Evolutionary conservation across 92 coral and sea anemone genomes (phyloP), one percentile per base, ranked within the genome.

Genomic region (Zoanthus gigantus): DNA sequence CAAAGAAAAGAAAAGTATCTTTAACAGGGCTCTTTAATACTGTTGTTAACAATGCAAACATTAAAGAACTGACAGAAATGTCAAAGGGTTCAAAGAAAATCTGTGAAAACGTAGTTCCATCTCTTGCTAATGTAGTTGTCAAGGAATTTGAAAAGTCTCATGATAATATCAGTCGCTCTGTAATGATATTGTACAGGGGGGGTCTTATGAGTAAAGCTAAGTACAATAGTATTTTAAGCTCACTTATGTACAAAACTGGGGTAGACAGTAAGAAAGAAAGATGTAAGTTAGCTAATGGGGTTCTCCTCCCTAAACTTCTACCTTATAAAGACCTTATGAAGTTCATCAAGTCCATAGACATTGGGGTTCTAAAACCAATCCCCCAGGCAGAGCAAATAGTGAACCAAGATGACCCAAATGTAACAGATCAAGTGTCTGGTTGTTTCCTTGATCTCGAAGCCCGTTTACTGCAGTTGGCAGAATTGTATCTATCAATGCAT

Each of bases 161-260:
- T 84, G 83, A 84, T 88, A 93, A 91, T 82, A 76, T 86, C 74
- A 91, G 72, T 86, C 92, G 94, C 85, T 91, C 92, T 91, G 90
- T 91, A 57, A 85, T 91, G 94, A 89, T 84, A 44, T 72, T 93
- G 31, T 91, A 93, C 83, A 89, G 90, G 84, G 94, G 96, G 76
- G 96, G 94, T 45, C 91, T 93, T 28, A 87, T 93, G 83, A 93
- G 93, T 76, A 92, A 92, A 84, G 88, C 72, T 28, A 92, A 92
- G 71, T 92, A 92, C 90, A 90, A 90, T 78, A 83, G 90, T 81
- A 71, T 93, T 77, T 66, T 87, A 79, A 93, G 93, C 79, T 90
- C 93, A 56, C 88, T 86, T 53, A 87, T 90, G 91, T 90, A 75
- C 87, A 77, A 86, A 63, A 77, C 76, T 42, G 89, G 83, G 86